Evolutionary conservation across 2,797 vertebrate species (phyloP).

Genomic region (Limosa lapponica): DNA sequence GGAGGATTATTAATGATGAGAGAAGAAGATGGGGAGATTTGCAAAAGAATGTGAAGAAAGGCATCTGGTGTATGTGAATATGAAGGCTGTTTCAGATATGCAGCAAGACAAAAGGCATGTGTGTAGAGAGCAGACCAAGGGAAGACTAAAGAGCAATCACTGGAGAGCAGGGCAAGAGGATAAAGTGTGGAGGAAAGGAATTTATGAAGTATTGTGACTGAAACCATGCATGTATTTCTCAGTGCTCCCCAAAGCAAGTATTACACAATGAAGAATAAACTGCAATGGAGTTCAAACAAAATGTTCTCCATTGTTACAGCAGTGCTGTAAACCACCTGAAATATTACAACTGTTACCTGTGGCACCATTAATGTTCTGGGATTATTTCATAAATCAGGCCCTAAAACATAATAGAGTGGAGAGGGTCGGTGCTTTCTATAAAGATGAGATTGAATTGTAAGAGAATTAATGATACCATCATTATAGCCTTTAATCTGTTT

Average conservation of each 20-base stretch:
- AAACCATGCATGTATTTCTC: neutral
- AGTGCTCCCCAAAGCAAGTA: neutral
- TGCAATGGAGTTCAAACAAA: neutral
- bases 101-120: neutral
- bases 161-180: neutral
- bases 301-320: neutral
- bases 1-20: neutral
- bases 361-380: constrained; percentile 30
- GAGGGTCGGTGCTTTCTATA: constrained; percentile 29
- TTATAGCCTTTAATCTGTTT: constrained; percentile 69
- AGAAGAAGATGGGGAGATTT: neutral
- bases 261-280: neutral
- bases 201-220: neutral
- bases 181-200: neutral
- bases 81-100: neutral
- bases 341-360: constrained; percentile 41
- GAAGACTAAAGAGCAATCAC: neutral
- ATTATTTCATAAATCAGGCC: constrained; percentile 65
- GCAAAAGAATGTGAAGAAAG: neutral
- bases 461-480: constrained; percentile 65
- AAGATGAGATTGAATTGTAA: constrained; percentile 62
- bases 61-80: neutral
- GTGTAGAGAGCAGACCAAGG: neutral
- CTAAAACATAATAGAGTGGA: constrained; percentile 55
- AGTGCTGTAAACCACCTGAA: constrained; percentile 36